Conservation (phyloP, 2,888 invertebrate species). For the Thecophora atra region DNA sequence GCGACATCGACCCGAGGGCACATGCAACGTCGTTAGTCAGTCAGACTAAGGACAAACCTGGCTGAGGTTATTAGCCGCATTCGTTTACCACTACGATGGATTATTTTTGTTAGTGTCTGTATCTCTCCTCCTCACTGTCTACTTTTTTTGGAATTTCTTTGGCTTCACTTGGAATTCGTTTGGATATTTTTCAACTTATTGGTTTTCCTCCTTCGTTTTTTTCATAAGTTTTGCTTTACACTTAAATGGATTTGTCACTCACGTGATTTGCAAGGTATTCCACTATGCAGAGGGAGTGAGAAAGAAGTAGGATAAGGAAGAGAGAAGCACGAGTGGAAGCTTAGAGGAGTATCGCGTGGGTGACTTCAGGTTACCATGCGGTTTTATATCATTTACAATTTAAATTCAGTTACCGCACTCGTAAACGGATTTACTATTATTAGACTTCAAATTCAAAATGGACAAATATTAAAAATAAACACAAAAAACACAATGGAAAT, state of each 20-base stretch:
- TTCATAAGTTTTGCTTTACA: constrained; percentile 21
- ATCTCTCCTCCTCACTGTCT: too few species aligned
- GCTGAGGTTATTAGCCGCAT: constrained; percentile 31
- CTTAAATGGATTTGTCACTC: constrained; percentile 38
- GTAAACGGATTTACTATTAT: constrained; percentile 17
- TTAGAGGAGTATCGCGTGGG: constrained; percentile 13
- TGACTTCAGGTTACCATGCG: constrained; percentile 21
- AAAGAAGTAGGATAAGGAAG: neutral
- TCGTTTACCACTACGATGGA: neutral
- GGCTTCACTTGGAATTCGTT: constrained; percentile 10
- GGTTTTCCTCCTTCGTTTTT: neutral
- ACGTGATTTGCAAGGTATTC: constrained; percentile 15
- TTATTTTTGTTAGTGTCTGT: neutral
- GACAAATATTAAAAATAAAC: neutral
- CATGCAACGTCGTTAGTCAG: constrained; percentile 15
- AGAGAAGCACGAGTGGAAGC: neutral
- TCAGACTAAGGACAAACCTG: constrained; percentile 11
- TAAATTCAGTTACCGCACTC: constrained; percentile 16
- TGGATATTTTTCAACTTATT: neutral
- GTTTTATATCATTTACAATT: constrained; percentile 25
- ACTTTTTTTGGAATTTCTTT: constrained; percentile 6
- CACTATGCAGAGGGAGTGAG: neutral
- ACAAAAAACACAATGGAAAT: neutral
- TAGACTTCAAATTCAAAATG: neutral
- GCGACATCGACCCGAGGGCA: neutral